Evolutionary conservation across 2,888 invertebrate species (phyloP), one percentile per base, ranked within the genome.

Genomic region (Hemaris fuciformis): DNA sequence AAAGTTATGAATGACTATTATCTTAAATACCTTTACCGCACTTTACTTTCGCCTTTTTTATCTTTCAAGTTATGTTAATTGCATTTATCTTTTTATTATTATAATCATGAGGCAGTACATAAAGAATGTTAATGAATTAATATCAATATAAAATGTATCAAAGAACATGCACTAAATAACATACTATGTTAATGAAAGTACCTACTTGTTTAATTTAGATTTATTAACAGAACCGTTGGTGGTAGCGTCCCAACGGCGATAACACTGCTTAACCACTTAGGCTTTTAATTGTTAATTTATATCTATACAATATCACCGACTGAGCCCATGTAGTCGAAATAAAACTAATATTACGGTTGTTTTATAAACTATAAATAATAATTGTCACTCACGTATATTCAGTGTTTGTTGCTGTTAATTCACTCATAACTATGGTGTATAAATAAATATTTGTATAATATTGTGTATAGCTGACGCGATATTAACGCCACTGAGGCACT

Each of bases 191-290:
- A 84, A 88, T 84, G 76, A 83, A 75, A 78, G 72, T 84, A 80
- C n/a, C n/a, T n/a, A n/a, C 72, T 69, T 72, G 68, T 71, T 74
- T 83, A 81, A 85, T 80, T 80, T 85, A 85, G 80, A 77, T 79
- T 74, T 78, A 82, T 79, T 85, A 86, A 86, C 83, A 83, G 76
- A 74, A 75, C 80, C 82, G 83, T 85, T 85, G 84, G 82, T 82
- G 83, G 80, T 82, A 77, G 83, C 84, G 84, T 85, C 77, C 77
- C 82, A 80, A 81, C 80, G 85, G 81, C 88, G 89, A 86, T 91
- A 91, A 91, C 91, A 91, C 89, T 91, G 90, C 87, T 87, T 89
- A 80, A 84, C 84, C 84, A 82, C 78, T 77, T 78, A 80, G 75
- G 80, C 81, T 80, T 80, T 64, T 77, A 72, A 76, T 77, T 73